Percentiles rank a stretch among this genome's conserved stretches.
Evolutionary conservation across 1,140 invertebrate species (phyloP).

Genomic region (Meteorus sp.): DNA sequence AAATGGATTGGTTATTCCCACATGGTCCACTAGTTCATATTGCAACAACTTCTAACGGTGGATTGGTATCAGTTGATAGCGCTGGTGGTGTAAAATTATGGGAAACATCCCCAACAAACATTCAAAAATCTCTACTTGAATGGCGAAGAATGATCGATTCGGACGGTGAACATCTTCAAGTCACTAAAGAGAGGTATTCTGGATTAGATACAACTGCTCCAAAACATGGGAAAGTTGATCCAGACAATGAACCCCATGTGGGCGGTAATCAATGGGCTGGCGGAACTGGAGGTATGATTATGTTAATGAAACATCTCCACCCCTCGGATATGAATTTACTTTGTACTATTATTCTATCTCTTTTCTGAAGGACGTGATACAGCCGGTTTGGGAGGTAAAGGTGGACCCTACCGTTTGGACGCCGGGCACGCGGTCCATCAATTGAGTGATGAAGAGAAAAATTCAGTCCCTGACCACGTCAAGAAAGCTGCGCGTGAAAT

Average conservation of each 20-base stretch:
- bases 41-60: conserved; percentile 42
- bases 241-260: conserved; percentile 87
- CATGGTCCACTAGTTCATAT: conserved; percentile 46
- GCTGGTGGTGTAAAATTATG: conserved; percentile 65
- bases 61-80: conserved; percentile 64
- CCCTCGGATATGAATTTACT: neutral
- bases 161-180: conserved; percentile 67
- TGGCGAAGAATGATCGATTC: conserved; percentile 50
- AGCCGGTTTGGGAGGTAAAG: conserved; percentile 91
- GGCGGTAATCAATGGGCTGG: conserved; percentile 97
- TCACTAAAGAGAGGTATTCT: conserved; percentile 74
- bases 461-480: conserved; percentile 86
- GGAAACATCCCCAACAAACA: conserved; percentile 60
- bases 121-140: conserved; percentile 53
- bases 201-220: conserved; percentile 75
- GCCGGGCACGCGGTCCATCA: conserved; percentile 88
- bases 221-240: conserved; percentile 91
- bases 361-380: conserved; percentile 72
- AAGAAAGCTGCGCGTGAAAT: conserved; percentile 89
- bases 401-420: conserved; percentile 89
- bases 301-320: conserved; percentile 18
- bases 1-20: conserved; percentile 52
- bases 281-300: conserved; percentile 75
- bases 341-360: neutral
- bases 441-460: conserved; percentile 87